Evolutionary conservation across 1,140 invertebrate species (phyloP).

Genomic region (Orius insidiosus): DNA sequence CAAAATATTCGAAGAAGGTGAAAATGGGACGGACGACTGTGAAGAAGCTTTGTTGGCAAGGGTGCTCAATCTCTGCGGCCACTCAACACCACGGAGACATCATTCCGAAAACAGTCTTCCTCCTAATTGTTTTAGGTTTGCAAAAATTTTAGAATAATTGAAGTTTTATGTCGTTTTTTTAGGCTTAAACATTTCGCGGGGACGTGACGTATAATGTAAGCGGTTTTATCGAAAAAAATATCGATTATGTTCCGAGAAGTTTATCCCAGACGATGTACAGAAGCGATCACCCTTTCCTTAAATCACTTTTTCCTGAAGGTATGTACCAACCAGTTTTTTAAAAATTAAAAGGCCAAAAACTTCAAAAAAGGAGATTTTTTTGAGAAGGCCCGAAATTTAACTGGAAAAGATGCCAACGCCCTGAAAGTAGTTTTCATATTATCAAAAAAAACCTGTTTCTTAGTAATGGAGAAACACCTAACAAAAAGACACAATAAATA

Average conservation of each 20-base stretch:
- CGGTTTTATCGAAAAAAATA: slow-evolving; percentile 61
- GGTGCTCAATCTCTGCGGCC: slow-evolving; percentile 40
- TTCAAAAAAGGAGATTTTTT: not conserved
- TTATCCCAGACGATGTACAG: slow-evolving; percentile 44
- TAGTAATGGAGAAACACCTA: not conserved
- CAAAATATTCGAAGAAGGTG: slow-evolving; percentile 26
- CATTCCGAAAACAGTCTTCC: slow-evolving; percentile 22
- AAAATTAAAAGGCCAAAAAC: not conserved
- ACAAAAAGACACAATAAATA: not conserved
- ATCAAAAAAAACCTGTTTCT: not conserved
- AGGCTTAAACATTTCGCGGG: slow-evolving; percentile 48
- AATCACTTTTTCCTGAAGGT: slow-evolving; percentile 57
- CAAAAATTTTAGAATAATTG: no score
- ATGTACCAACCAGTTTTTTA: slow-evolving; percentile 20
- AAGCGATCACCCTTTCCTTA: slow-evolving; percentile 45
- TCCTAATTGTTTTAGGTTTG: slow-evolving; percentile 22
- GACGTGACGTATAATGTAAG: slow-evolving; percentile 48
- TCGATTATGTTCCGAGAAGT: slow-evolving; percentile 50
- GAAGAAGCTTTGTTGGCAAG: slow-evolving; percentile 57
- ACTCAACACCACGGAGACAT: slow-evolving; percentile 19
- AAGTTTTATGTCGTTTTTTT: no score
- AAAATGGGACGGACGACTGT: slow-evolving; percentile 36
- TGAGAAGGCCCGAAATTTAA: not conserved
- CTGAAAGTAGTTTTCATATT: not conserved
- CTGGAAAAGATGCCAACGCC: not conserved